phyloP scores from a whole-genome alignment of 2,888 invertebrate species.

The Blastobasis lacticolella region DNA sequence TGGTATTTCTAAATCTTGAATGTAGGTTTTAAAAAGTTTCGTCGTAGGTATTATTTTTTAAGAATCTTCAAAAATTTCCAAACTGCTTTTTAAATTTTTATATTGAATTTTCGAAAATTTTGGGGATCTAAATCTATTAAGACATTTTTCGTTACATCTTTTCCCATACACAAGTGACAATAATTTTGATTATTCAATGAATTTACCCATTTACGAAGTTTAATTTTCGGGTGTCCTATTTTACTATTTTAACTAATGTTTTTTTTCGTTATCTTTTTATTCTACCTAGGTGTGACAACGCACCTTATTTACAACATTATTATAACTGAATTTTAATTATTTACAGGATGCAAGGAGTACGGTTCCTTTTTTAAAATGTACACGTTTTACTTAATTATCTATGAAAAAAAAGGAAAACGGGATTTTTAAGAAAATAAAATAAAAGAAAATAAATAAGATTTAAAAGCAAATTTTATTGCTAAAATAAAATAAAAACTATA shows the following conservation, averaged over 20 bases:
- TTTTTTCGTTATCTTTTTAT: background rate
- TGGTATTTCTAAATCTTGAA: constrained; percentile 63
- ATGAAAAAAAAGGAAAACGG: constrained; percentile 33
- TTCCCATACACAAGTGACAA: constrained; percentile 41
- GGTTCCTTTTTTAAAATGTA: constrained; percentile 63
- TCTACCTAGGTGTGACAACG: constrained; percentile 10
- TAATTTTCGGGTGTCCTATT: constrained; percentile 35
- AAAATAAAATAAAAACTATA: constrained; percentile 70
- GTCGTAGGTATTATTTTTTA: constrained; percentile 7
- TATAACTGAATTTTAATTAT: constrained; percentile 45
- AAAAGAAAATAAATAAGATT: constrained; percentile 54
- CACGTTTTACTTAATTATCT: constrained; percentile 33
- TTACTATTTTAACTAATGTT: constrained; percentile 26
- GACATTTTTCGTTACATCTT: constrained; percentile 35
- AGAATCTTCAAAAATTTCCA: constrained; percentile 28
- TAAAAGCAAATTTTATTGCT: constrained; percentile 74
- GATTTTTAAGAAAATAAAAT: constrained; percentile 41
- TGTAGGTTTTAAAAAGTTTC: constrained; percentile 34
- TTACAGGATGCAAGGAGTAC: constrained; percentile 70
- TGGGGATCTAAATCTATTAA: constrained; percentile 47
- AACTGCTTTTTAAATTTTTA: constrained; percentile 20
- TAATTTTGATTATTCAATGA: constrained; percentile 55
- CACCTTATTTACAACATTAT: constrained; percentile 38
- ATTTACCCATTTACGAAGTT: constrained; percentile 36
- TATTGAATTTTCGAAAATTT: constrained; percentile 26